Evolutionary conservation across 2,797 vertebrate genomes (phyloP).

Genomic region (Parauchenoglanis punctatus): DNA sequence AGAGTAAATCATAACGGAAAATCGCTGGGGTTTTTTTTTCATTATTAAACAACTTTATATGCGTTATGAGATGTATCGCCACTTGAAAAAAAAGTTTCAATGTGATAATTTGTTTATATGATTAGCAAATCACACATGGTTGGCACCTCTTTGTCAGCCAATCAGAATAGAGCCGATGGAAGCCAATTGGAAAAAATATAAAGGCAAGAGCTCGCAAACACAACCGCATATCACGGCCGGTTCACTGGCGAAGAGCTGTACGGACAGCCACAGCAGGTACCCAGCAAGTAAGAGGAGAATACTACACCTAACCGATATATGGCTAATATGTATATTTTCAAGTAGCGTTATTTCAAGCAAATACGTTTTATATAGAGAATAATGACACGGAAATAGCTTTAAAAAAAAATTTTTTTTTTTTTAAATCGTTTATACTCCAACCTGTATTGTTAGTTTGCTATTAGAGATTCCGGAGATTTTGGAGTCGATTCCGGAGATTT

Average conservation of each 20-base stretch:
- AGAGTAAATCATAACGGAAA: background rate
- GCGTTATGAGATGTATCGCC: background rate
- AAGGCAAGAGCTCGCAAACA: background rate
- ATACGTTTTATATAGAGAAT: background rate
- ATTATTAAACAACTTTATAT: background rate
- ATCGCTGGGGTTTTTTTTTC: background rate
- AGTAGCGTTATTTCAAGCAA: no score
- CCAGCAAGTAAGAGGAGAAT: no score
- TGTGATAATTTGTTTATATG: background rate
- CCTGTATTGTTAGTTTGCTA: background rate
- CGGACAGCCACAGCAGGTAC: background rate
- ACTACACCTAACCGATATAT: background rate
- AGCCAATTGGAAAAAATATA: background rate
- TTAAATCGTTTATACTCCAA: background rate
- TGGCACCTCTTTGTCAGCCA: background rate
- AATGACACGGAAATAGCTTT: background rate
- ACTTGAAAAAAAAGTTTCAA: background rate
- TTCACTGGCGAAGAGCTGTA: background rate
- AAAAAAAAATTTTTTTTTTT: background rate
- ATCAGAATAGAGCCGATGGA: background rate
- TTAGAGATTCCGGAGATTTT: background rate
- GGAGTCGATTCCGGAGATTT: background rate
- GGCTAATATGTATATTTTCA: background rate
- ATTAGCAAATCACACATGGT: background rate
- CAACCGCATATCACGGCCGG: background rate